phyloP scores from a whole-genome alignment of 2,888 invertebrate species.

The Xylocampa areola region DNA sequence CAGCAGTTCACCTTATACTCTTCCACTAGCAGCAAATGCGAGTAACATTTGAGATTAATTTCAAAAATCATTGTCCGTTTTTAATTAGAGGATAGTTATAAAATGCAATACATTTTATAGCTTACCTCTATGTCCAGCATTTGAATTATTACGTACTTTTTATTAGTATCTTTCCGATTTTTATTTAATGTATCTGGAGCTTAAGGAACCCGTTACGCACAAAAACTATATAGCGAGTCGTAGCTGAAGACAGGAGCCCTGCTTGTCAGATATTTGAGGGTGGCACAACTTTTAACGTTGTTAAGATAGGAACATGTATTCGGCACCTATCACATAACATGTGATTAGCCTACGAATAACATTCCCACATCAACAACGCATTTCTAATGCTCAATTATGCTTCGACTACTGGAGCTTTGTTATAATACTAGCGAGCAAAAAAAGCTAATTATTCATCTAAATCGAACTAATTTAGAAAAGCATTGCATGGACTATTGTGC shows the following conservation, averaged over 20 bases:
- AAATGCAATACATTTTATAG: background rate
- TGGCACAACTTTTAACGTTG: conserved; percentile 59
- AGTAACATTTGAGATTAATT: conserved; percentile 16
- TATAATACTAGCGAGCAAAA: conserved; percentile 75
- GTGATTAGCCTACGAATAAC: conserved; percentile 48
- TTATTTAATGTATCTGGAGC: conserved; percentile 8
- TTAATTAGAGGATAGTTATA: background rate
- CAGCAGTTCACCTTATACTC: conserved; percentile 15
- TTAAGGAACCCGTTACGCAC: conserved; percentile 31
- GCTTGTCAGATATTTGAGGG: conserved; percentile 88
- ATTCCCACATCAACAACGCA: conserved; percentile 74
- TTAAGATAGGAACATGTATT: conserved; percentile 65
- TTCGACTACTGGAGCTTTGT: conserved; percentile 70
- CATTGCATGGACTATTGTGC: conserved; percentile 82
- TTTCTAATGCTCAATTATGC: conserved; percentile 84
- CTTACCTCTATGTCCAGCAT: conserved; percentile 26
- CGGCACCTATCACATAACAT: conserved; percentile 43
- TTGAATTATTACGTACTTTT: conserved; percentile 2
- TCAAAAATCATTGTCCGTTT: conserved; percentile 1
- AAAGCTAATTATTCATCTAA: conserved; percentile 76
- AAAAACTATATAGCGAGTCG: conserved; percentile 61
- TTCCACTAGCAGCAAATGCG: conserved; percentile 1
- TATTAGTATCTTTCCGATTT: no score
- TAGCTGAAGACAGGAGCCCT: conserved; percentile 87
- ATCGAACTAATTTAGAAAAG: conserved; percentile 76